Evolutionary conservation across 1,140 invertebrate species (phyloP).

Genomic region (Listronotus oregonensis): DNA sequence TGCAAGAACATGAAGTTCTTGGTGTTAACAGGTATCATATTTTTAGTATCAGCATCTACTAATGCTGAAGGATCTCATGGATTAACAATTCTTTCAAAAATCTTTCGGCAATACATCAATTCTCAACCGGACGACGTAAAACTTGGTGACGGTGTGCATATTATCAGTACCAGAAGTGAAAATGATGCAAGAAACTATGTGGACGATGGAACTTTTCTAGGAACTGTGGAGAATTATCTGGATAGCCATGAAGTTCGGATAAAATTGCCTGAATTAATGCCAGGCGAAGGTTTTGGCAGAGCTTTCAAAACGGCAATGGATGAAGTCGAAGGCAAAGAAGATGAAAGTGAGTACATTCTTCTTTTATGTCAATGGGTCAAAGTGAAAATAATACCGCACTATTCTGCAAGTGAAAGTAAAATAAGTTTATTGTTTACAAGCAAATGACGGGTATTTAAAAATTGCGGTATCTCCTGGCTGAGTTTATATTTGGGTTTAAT

Average conservation of each 20-base stretch:
- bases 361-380: neutral
- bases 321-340: constrained; percentile 44
- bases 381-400: neutral
- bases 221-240: constrained; percentile 67
- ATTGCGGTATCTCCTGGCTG: no score
- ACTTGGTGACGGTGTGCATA: constrained; percentile 66
- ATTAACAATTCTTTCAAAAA: constrained; percentile 49
- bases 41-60: constrained; percentile 47
- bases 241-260: constrained; percentile 72
- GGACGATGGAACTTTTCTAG: constrained; percentile 61
- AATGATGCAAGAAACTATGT: constrained; percentile 55
- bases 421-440: no score
- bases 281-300: constrained; percentile 51
- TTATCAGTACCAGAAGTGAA: constrained; percentile 59
- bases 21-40: constrained; percentile 50
- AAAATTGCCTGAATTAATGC: constrained; percentile 67
- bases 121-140: constrained; percentile 57
- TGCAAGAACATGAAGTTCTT: constrained; percentile 48
- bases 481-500: no score
- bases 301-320: constrained; percentile 52
- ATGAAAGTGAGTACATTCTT: constrained; percentile 36
- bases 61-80: constrained; percentile 46
- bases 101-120: constrained; percentile 51
- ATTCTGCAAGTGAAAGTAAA: no score
- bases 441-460: no score